A percentile compares a stretch with the other conserved stretches of the same genome.
Evolutionary conservation across 2,888 invertebrate genomes (phyloP).

Genomic region (Thecocarcelia acutangulata): DNA sequence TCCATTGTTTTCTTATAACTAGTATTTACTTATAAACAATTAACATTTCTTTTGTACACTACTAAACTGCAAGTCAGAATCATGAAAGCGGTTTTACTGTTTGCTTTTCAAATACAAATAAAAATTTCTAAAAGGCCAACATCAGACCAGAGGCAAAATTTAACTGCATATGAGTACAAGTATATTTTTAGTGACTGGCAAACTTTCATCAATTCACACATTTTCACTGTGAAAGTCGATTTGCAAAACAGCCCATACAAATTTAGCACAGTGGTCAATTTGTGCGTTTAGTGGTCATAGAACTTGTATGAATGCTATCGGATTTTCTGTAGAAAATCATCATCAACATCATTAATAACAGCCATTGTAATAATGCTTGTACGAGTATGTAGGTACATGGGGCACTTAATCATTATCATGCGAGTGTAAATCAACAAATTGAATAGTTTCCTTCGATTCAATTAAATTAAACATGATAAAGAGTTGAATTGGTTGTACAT

Average conservation of each 20-base stretch:
- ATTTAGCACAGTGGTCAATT: slow-evolving; percentile 2
- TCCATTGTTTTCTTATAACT: too few species aligned
- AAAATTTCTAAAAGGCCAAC: too few species aligned
- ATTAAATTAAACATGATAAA: slow-evolving; percentile 64
- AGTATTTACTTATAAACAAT: too few species aligned
- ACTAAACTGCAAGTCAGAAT: background rate
- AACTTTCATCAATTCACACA: slow-evolving; percentile 50
- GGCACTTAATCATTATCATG: slow-evolving; percentile 28
- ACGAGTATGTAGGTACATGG: too few species aligned
- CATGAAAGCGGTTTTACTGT: too few species aligned
- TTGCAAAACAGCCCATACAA: background rate
- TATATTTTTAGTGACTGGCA: background rate
- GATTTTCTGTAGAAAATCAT: slow-evolving; percentile 13
- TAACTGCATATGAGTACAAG: too few species aligned
- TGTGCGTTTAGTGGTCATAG: background rate
- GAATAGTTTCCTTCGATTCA: slow-evolving; percentile 71
- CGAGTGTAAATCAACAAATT: slow-evolving; percentile 59
- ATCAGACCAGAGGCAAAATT: too few species aligned
- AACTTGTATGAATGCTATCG: background rate
- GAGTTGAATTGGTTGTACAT: slow-evolving; percentile 16
- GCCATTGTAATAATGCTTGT: too few species aligned
- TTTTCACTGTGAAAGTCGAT: slow-evolving; percentile 52
- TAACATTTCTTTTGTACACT: background rate
- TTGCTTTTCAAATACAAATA: too few species aligned
- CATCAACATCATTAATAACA: slow-evolving; percentile 3